Evolutionary conservation across 2,888 invertebrate species (phyloP), one percentile per base, ranked within the genome.

Genomic region (Lysandra bellargus): DNA sequence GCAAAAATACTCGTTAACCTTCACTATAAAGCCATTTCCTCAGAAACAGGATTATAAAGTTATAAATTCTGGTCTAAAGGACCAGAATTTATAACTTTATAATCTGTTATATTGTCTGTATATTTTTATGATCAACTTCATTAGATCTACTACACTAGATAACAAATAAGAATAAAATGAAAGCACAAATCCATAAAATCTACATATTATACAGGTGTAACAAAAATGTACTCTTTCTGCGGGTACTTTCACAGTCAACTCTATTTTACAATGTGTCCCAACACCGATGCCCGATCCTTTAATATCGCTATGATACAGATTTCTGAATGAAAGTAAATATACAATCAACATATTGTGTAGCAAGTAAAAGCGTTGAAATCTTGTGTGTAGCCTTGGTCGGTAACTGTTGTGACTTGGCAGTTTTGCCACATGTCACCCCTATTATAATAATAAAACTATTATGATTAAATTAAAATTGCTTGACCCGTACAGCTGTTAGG

Each of bases 1-100:
- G 14, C 4, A 17, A 69, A 69, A 69, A 37, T 69, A 69, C 69
- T 69, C 33, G 69, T 69, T 69, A 37, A 69, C 69, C 69, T 69
- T 69, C 37, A 37, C 33, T 5, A 37, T 14, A 17, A 69, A 33
- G 3, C 14, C 14, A 69, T 69, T 69, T 69, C 69, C 69, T 69
- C 69, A 37, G 33, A 69, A 37, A 69, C 69, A 37, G 69, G 69
- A 69, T 69, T 69, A 14, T 69, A 69, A 69, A 69, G 4, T 33
- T 17, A 33, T 37, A 30, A 23, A 14, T 33, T 69, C 14, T 69
- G 33, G 14, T 69, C 4, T n/a, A n/a, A n/a, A n/a, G n/a, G n/a
- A n/a, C n/a, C n/a, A n/a, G n/a, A n/a, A n/a, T n/a, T n/a, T n/a
- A n/a, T n/a, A n/a, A n/a, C n/a, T n/a, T n/a, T n/a, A n/a, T n/a